A percentile compares a stretch with the other conserved stretches of the same genome.
Evolutionary conservation across 1,140 invertebrate genomes (phyloP).

Genomic region (Phymorhynchus buccinoides): DNA sequence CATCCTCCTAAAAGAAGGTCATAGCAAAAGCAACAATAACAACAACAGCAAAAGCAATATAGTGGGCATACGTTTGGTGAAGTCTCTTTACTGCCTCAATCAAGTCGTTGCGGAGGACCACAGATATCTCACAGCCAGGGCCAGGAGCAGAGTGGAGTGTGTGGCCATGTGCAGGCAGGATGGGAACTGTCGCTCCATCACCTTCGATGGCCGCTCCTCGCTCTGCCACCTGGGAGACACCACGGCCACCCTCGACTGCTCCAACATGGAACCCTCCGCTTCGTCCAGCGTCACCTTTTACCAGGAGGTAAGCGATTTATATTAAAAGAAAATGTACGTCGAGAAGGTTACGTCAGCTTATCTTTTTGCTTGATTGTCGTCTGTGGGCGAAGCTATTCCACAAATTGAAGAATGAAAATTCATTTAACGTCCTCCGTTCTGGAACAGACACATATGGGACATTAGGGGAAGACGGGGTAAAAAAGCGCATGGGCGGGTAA

Average conservation of each 20-base stretch:
- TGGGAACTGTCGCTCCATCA: not conserved
- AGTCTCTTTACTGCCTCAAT: not conserved
- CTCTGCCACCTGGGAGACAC: not conserved
- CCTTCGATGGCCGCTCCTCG: not conserved
- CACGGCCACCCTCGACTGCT: not conserved
- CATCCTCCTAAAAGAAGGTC: not conserved
- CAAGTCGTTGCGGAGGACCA: not conserved
- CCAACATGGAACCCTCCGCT: not conserved
- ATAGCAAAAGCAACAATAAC: not conserved
- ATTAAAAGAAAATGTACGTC: too few relatives aligned
- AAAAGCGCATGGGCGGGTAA: too few relatives aligned
- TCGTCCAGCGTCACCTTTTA: not conserved
- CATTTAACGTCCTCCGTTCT: too few relatives aligned
- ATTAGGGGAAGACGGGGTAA: too few relatives aligned
- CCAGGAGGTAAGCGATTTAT: not conserved
- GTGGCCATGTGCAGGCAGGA: not conserved
- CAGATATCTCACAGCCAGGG: not conserved
- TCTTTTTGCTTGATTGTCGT: too few relatives aligned
- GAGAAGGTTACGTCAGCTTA: too few relatives aligned
- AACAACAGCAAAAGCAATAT: not conserved
- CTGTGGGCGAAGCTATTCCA: too few relatives aligned
- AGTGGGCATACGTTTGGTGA: not conserved
- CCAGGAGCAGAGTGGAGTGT: constrained; percentile 3
- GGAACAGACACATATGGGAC: too few relatives aligned
- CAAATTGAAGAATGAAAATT: too few relatives aligned